A percentile compares a stretch with the other conserved stretches of the same genome.
Conservation (phyloP, 2,113 vertebrate species). For the Gila orcuttii region DNA sequence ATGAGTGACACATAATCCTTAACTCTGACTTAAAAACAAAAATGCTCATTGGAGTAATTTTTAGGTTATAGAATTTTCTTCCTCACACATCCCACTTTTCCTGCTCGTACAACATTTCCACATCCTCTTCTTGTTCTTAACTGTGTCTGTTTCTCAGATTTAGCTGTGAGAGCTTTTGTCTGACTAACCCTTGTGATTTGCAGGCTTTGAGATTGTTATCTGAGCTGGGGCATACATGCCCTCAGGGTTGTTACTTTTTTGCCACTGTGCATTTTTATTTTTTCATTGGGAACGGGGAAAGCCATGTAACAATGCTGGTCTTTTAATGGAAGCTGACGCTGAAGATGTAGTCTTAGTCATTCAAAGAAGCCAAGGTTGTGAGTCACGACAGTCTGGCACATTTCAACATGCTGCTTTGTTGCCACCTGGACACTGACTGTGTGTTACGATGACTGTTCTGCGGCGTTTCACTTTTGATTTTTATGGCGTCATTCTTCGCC, state of each 20-base stretch:
- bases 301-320: constrained; percentile 64
- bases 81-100: neutral
- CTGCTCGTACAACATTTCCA: neutral
- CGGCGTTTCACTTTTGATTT: neutral
- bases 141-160: constrained; percentile 34
- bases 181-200: constrained; percentile 70
- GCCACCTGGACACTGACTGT: constrained; percentile 17
- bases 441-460: constrained; percentile 3
- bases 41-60: neutral
- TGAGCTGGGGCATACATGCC: constrained; percentile 60
- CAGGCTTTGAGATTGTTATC: constrained; percentile 71
- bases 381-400: constrained; percentile 46
- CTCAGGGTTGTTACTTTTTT: constrained; percentile 58
- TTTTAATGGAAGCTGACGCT: constrained; percentile 56
- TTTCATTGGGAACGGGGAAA: constrained; percentile 45
- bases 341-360: constrained; percentile 43
- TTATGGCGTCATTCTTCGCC: constrained; percentile 9
- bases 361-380: constrained; percentile 54
- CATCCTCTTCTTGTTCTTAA: neutral
- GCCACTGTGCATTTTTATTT: constrained; percentile 63
- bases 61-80: neutral
- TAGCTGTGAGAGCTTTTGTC: constrained; percentile 61
- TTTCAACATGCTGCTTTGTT: constrained; percentile 52
- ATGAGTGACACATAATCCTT: neutral
- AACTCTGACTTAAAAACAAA: neutral